Conservation (phyloP, 2,797 vertebrate species). For the Centropyge bicolor region DNA sequence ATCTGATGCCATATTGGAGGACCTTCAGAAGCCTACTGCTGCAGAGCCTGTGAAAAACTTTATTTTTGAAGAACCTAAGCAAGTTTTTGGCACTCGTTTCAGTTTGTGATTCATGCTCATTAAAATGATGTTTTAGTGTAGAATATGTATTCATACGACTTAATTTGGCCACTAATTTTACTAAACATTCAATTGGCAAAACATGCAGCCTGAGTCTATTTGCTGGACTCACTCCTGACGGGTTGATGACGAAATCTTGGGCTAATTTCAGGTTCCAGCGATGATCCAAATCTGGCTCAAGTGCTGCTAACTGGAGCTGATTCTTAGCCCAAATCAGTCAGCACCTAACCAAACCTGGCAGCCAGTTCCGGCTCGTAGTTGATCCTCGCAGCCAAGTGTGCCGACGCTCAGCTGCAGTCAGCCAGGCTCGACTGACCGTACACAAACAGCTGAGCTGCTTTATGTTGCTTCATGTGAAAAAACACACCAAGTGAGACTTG, state of each 20-base stretch:
- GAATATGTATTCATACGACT: too few relatives aligned
- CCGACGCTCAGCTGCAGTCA: not conserved
- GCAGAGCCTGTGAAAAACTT: conserved; percentile 15
- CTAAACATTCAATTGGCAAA: too few relatives aligned
- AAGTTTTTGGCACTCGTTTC: not conserved
- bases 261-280: not conserved
- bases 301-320: not conserved
- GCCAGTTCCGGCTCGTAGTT: not conserved
- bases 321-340: not conserved
- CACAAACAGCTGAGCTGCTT: not conserved
- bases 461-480: too few relatives aligned
- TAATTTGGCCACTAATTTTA: too few relatives aligned
- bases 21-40: conserved; percentile 43
- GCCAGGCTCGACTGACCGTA: not conserved
- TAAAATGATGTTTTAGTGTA: not conserved
- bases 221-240: not conserved
- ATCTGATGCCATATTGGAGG: conserved; percentile 41
- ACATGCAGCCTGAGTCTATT: too few relatives aligned
- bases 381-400: not conserved
- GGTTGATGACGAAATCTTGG: too few relatives aligned
- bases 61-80: not conserved
- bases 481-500: not conserved
- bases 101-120: not conserved
- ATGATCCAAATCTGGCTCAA: not conserved
- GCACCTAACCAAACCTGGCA: not conserved